Conservation (phyloP, 1,140 invertebrate genomes). For the Drosophila repletoides region DNA sequence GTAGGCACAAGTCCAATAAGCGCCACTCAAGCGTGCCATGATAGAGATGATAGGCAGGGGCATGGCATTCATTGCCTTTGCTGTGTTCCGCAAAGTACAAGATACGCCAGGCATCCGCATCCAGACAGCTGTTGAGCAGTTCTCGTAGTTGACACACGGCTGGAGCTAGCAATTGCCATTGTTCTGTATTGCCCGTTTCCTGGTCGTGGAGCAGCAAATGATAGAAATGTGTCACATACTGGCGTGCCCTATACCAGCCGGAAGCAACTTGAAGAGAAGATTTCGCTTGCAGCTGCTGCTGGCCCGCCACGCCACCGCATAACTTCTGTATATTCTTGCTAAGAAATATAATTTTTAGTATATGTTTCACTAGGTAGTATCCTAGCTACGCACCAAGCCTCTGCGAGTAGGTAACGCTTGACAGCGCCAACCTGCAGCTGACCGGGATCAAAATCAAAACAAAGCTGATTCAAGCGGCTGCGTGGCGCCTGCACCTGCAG, state of each 20-base stretch:
- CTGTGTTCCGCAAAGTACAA: slow-evolving; percentile 69
- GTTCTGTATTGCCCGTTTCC: not conserved
- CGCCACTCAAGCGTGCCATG: slow-evolving; percentile 78
- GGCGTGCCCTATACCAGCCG: slow-evolving; percentile 44
- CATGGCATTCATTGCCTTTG: slow-evolving; percentile 75
- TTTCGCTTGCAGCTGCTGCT: slow-evolving; percentile 44
- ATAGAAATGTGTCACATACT: slow-evolving; percentile 67
- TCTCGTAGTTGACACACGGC: slow-evolving; percentile 20
- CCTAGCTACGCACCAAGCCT: slow-evolving; percentile 56
- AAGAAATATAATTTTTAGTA: not conserved
- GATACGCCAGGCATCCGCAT: slow-evolving; percentile 54
- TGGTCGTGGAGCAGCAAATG: slow-evolving; percentile 45
- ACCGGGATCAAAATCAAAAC: slow-evolving; percentile 49
- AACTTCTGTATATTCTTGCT: slow-evolving; percentile 74
- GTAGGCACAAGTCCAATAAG: slow-evolving; percentile 64
- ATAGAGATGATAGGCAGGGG: slow-evolving; percentile 72
- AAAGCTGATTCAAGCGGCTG: slow-evolving; percentile 30
- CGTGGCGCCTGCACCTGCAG: slow-evolving; percentile 22
- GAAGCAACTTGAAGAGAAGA: not conserved
- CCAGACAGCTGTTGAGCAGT: slow-evolving; percentile 57
- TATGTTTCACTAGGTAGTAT: not conserved
- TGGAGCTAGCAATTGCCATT: slow-evolving; percentile 14
- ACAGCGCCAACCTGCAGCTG: slow-evolving; percentile 42
- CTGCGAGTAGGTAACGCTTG: slow-evolving; percentile 43
- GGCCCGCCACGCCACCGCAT: slow-evolving; percentile 32